Evolutionary conservation across 2,113 vertebrate species (phyloP).

Genomic region (Bubo blakistoni): DNA sequence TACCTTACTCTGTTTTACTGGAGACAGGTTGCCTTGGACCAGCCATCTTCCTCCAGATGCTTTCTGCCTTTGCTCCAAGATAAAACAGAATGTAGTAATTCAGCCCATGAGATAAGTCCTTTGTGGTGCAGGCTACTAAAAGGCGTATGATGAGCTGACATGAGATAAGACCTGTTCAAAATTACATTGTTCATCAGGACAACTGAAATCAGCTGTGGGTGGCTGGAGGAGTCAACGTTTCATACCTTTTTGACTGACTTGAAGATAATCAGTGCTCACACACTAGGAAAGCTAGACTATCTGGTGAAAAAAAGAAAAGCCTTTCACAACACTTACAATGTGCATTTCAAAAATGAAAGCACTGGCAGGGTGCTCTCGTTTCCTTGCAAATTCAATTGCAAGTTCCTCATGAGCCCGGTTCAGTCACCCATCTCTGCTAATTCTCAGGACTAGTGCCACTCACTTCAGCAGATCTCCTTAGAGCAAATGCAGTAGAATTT

Average conservation of each 20-base stretch:
- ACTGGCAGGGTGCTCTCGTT: neutral
- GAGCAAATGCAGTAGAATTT: constrained; percentile 5
- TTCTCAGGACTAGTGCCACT: neutral
- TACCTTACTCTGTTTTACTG: neutral
- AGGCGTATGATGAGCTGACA: neutral
- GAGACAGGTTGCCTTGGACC: neutral
- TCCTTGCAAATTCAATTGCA: neutral
- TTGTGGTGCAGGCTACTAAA: neutral
- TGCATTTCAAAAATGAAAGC: neutral
- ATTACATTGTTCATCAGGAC: neutral
- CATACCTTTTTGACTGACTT: neutral
- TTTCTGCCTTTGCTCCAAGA: neutral
- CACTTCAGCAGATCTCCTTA: neutral
- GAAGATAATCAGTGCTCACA: neutral
- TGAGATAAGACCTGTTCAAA: neutral
- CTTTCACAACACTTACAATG: neutral
- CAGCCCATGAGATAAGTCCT: neutral
- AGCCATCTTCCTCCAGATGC: neutral
- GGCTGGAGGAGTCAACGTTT: neutral
- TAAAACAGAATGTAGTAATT: neutral
- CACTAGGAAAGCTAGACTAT: neutral
- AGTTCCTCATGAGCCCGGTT: neutral
- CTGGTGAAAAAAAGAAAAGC: neutral
- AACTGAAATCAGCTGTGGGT: neutral
- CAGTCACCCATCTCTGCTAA: neutral